Evolutionary conservation across 2,113 vertebrate genomes (phyloP).

Genomic region (Pseudonaja textilis): DNA sequence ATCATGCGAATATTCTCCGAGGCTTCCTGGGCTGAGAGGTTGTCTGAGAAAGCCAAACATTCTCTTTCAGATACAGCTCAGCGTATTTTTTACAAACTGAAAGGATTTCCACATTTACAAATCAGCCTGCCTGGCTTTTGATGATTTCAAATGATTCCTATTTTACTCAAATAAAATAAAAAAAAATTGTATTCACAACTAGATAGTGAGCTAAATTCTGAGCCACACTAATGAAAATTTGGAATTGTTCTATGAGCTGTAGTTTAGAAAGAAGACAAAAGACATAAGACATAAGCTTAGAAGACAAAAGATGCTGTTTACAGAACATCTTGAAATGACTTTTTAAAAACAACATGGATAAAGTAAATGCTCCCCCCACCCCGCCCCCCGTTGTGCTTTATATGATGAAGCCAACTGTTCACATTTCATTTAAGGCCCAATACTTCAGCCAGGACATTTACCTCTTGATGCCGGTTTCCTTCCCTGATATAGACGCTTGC

Average conservation of each 20-base stretch:
- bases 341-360: neutral
- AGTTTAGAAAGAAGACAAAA: neutral
- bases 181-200: neutral
- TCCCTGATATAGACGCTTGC: slow-evolving; percentile 98
- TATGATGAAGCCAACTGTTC: neutral
- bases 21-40: neutral
- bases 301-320: neutral
- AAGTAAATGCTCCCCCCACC: too few relatives aligned
- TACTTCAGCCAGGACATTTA: slow-evolving; percentile 49
- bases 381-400: neutral
- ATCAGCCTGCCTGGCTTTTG: neutral
- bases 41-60: neutral
- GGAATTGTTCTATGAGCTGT: neutral
- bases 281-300: too few relatives aligned
- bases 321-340: neutral
- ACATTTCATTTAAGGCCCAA: neutral
- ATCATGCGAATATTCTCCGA: neutral
- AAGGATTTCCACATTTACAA: neutral
- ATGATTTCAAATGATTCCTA: neutral
- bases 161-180: neutral
- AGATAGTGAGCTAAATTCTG: neutral
- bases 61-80: neutral
- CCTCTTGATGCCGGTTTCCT: slow-evolving; percentile 96
- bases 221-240: neutral
- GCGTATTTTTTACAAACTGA: neutral